Conservation (phyloP, 2,113 vertebrate genomes). For the Arenaria interpres region DNA sequence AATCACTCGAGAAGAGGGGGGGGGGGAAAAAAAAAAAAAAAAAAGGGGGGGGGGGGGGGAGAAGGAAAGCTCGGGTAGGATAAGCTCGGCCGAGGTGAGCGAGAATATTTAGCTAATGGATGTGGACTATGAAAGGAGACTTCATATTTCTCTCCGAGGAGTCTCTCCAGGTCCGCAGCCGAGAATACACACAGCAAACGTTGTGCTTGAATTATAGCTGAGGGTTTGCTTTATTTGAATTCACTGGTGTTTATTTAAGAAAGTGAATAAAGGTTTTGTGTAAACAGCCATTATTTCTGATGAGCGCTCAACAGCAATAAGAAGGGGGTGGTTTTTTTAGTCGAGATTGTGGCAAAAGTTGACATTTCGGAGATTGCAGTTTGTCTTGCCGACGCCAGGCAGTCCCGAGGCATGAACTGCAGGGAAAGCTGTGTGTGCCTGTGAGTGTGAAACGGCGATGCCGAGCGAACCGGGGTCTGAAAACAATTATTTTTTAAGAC, state of each 20-base stretch:
- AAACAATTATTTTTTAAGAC: constrained; percentile 64
- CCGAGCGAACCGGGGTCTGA: constrained; percentile 9
- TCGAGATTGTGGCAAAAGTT: constrained; percentile 23
- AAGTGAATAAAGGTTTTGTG: constrained; percentile 61
- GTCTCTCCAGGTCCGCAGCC: constrained; percentile 44
- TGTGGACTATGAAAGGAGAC: constrained; percentile 46
- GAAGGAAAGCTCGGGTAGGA: neutral
- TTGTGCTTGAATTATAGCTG: constrained; percentile 20
- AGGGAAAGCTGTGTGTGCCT: neutral
- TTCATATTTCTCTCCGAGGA: constrained; percentile 61
- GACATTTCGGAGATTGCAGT: constrained; percentile 60
- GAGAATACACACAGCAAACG: constrained; percentile 26
- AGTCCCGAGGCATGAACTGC: constrained; percentile 42
- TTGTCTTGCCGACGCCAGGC: constrained; percentile 43
- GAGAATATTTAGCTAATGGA: constrained; percentile 17
- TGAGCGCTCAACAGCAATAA: constrained; percentile 37
- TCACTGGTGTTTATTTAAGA: constrained; percentile 28
- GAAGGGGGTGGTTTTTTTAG: neutral
- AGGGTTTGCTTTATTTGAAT: constrained; percentile 40
- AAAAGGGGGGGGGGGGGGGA: accelerated
- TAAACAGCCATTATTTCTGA: constrained; percentile 56
- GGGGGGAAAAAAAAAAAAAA: neutral
- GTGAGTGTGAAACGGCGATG: constrained; percentile 42
- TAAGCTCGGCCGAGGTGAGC: neutral
- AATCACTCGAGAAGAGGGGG: too few species aligned